Percentiles rank a stretch among this genome's conserved stretches.
Evolutionary conservation across 2,797 vertebrate species (phyloP).

Genomic region (Delichon dasypus): DNA sequence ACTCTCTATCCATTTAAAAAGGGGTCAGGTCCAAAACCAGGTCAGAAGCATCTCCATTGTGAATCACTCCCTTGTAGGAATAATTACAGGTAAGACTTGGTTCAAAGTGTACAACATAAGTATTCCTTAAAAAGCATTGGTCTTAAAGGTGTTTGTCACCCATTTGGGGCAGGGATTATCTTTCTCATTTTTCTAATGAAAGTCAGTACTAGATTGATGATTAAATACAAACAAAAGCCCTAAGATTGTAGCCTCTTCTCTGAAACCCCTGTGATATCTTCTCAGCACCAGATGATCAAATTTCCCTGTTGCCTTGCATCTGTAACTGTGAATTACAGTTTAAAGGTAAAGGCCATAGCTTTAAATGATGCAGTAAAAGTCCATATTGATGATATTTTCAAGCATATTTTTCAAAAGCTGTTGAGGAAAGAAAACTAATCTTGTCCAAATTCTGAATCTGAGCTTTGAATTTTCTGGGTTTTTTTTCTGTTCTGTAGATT

Average conservation of each 20-base stretch:
- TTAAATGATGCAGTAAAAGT: not conserved
- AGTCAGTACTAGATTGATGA: not conserved
- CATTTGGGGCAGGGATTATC: not conserved
- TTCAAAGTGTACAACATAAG: not conserved
- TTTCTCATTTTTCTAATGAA: not conserved
- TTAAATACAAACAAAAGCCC: not conserved
- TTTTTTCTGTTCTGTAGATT: not conserved
- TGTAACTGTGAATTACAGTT: not conserved
- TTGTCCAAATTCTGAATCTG: not conserved
- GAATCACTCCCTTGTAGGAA: not conserved
- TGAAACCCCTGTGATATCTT: not conserved
- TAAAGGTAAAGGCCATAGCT: not conserved
- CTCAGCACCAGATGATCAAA: not conserved
- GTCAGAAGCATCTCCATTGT: not conserved
- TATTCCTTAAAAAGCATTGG: not conserved
- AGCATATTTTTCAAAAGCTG: not conserved
- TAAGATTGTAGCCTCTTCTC: not conserved
- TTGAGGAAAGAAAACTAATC: not conserved
- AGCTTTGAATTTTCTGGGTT: not conserved
- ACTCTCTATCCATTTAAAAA: not conserved
- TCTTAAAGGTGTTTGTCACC: not conserved
- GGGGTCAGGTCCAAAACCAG: not conserved
- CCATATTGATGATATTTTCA: not conserved
- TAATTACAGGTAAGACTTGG: not conserved
- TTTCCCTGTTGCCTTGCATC: not conserved